Conservation (phyloP, 1,140 invertebrate species). For the Hormaphis cornu region DNA sequence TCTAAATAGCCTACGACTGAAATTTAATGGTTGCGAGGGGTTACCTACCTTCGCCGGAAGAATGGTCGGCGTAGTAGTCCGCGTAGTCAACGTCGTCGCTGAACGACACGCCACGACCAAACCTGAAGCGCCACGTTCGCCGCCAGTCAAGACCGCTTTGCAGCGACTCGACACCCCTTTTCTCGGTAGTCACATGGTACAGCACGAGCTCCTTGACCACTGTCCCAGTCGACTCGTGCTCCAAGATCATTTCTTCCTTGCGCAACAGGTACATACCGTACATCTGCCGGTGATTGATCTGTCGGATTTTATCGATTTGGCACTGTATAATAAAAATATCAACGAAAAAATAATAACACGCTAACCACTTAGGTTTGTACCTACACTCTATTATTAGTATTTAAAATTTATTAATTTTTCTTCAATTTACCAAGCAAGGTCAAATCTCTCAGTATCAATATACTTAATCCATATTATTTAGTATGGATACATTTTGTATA, state of each 20-base stretch:
- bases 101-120: conserved; percentile 9
- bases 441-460: too few relatives aligned
- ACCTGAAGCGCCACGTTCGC: neutral
- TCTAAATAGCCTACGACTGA: neutral
- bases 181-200: neutral
- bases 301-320: neutral
- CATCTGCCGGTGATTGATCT: neutral
- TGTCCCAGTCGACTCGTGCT: fast-evolving
- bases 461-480: too few relatives aligned
- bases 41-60: neutral
- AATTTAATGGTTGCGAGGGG: neutral
- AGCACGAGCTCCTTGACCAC: neutral
- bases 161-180: neutral
- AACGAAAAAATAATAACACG: too few relatives aligned
- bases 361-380: too few relatives aligned
- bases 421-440: too few relatives aligned
- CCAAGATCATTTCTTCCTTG: neutral
- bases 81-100: conserved; percentile 11
- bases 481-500: too few relatives aligned
- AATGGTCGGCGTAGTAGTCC: neutral
- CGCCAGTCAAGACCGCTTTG: conserved; percentile 14
- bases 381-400: too few relatives aligned
- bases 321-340: neutral
- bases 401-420: too few relatives aligned
- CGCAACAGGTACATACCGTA: conserved; percentile 12